These are phyloP conservation scores for Siniperca undulata DNA, from an alignment of 2,797 vertebrate genomes.

Conservation along the genomic window DNA sequence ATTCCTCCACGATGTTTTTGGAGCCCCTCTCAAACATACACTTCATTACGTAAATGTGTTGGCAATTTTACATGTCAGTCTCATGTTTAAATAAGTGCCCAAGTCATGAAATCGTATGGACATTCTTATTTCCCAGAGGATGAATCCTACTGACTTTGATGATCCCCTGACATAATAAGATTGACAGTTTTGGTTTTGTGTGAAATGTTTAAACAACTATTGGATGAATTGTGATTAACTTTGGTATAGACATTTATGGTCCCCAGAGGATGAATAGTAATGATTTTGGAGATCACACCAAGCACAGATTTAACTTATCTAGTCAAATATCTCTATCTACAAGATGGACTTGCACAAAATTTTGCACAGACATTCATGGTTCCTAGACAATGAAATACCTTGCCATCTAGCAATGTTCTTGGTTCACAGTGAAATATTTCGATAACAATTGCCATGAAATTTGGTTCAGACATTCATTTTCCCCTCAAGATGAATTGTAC, in stretches of 20 bases:
- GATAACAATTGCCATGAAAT: too few species aligned
- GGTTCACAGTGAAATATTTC: too few species aligned
- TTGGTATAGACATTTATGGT: not conserved
- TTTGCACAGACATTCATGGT: too few species aligned
- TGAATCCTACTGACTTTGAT: not conserved
- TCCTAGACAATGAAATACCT: too few species aligned
- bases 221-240: not conserved
- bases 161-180: not conserved
- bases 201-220: not conserved
- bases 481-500: not conserved
- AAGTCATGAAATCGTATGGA: not conserved
- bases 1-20: not conserved
- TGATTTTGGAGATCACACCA: not conserved
- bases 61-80: not conserved
- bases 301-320: not conserved
- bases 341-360: too few species aligned
- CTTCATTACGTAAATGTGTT: not conserved
- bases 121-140: not conserved
- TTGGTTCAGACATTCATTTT: not conserved
- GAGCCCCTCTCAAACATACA: not conserved
- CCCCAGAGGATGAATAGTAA: not conserved
- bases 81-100: not conserved
- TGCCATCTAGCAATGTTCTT: too few species aligned
- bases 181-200: not conserved
- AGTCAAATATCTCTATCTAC: not conserved